These are phyloP conservation scores for Tachystola acroxantha DNA, from an alignment of 2,888 invertebrate species.

Conservation along the genomic window DNA sequence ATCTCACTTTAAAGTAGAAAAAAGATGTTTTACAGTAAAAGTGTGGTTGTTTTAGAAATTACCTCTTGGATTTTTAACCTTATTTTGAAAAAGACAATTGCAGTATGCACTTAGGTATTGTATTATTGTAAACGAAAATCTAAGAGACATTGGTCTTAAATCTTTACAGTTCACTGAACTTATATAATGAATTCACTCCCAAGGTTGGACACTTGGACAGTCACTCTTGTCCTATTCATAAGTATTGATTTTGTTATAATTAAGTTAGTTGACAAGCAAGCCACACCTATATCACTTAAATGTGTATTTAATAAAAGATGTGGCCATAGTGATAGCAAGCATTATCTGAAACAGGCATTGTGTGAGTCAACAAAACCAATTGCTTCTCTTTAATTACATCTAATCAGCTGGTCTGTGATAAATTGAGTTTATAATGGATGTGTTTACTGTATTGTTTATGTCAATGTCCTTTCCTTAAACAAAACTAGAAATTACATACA, in stretches of 20 bases:
- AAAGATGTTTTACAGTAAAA: too few relatives aligned
- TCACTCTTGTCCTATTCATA: conserved; percentile 11
- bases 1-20: too few relatives aligned
- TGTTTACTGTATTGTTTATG: conserved; percentile 27
- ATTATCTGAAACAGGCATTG: background rate
- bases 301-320: background rate
- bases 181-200: conserved; percentile 9
- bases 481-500: too few relatives aligned
- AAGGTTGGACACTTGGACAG: conserved; percentile 22
- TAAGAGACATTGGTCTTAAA: background rate
- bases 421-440: conserved; percentile 24
- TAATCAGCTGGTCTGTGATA: conserved; percentile 16
- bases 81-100: too few relatives aligned
- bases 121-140: too few relatives aligned
- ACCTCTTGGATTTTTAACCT: too few relatives aligned
- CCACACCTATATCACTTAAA: background rate
- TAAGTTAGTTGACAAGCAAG: conserved; percentile 23
- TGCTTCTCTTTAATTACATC: conserved; percentile 21
- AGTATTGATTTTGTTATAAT: conserved; percentile 33
- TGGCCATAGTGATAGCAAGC: background rate
- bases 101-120: too few relatives aligned
- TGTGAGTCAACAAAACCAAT: conserved; percentile 8
- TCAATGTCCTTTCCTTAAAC: too few relatives aligned
- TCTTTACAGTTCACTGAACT: conserved; percentile 28
- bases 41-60: too few relatives aligned